Evolutionary conservation across 2,797 vertebrate genomes (phyloP).

Genomic region (Chromis chromis): DNA sequence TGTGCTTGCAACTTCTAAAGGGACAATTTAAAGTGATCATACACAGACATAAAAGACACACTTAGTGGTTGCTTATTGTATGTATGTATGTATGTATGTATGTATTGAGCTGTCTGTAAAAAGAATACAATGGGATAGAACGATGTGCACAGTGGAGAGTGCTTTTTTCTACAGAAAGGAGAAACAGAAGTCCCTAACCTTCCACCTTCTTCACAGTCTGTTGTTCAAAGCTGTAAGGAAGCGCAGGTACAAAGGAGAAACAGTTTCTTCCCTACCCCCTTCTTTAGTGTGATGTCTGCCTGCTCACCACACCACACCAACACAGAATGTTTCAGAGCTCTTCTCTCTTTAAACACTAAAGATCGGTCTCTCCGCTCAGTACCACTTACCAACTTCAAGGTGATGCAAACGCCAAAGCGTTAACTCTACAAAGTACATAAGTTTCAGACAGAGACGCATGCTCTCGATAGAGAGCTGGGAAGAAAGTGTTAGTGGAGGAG

Average conservation of each 20-base stretch:
- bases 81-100: conserved; percentile 24
- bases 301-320: conserved; percentile 66
- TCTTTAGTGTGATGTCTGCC: conserved; percentile 64
- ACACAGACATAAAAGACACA: conserved; percentile 15
- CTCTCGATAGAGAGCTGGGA: conserved; percentile 76
- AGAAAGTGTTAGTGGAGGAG: conserved; percentile 79
- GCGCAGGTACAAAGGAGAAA: conserved; percentile 70
- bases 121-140: conserved; percentile 26
- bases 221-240: conserved; percentile 69
- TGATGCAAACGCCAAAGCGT: conserved; percentile 81
- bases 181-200: conserved; percentile 54
- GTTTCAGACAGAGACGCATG: conserved; percentile 81
- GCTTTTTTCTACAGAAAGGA: conserved; percentile 40
- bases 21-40: conserved; percentile 16
- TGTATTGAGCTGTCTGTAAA: conserved; percentile 36
- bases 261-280: conserved; percentile 43
- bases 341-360: conserved; percentile 77
- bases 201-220: conserved; percentile 51
- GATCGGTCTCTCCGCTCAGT: conserved; percentile 76
- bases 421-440: conserved; percentile 87
- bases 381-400: conserved; percentile 86
- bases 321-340: conserved; percentile 67
- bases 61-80: conserved; percentile 16
- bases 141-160: conserved; percentile 28
- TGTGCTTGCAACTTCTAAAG: conserved; percentile 17